Conservation (phyloP, 2,797 vertebrate species). For the Liasis olivaceus region DNA sequence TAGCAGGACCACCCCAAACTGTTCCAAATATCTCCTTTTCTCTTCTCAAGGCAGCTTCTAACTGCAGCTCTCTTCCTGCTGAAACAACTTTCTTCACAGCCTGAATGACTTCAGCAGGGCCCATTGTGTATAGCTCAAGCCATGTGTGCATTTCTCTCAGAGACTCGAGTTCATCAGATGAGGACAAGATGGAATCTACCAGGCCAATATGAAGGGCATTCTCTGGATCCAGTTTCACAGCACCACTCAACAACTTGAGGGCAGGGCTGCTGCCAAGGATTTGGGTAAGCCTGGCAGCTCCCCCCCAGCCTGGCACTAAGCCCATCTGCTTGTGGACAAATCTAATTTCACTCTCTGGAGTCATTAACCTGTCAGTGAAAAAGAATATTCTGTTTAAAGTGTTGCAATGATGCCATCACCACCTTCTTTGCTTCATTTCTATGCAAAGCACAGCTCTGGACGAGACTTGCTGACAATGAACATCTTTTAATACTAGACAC, state of each 20-base stretch:
- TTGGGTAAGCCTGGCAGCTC: conserved; percentile 81
- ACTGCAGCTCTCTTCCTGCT: conserved; percentile 83
- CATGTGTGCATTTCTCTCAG: conserved; percentile 80
- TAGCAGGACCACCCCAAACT: conserved; percentile 90
- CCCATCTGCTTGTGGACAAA: conserved; percentile 98
- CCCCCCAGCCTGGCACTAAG: conserved; percentile 94
- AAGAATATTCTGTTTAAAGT: conserved; percentile 18
- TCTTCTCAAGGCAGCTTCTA: conserved; percentile 83
- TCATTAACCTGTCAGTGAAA: conserved; percentile 84
- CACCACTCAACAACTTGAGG: conserved; percentile 83
- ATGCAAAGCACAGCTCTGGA: background rate
- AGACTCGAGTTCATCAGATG: conserved; percentile 31
- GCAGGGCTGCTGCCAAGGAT: conserved; percentile 82
- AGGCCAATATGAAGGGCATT: conserved; percentile 80
- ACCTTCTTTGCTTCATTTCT: background rate
- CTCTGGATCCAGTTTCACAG: conserved; percentile 75
- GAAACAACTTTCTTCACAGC: conserved; percentile 86
- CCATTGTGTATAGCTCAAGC: conserved; percentile 79
- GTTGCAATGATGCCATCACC: background rate
- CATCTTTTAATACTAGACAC: background rate
- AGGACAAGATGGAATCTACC: conserved; percentile 75
- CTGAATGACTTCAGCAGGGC: conserved; percentile 80
- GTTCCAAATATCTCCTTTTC: conserved; percentile 89
- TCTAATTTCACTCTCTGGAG: conserved; percentile 84
- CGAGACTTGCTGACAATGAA: background rate